Percentiles rank a stretch among this genome's conserved stretches.
Conservation (phyloP, 2,113 vertebrate genomes). For the Actinemys pallida region DNA sequence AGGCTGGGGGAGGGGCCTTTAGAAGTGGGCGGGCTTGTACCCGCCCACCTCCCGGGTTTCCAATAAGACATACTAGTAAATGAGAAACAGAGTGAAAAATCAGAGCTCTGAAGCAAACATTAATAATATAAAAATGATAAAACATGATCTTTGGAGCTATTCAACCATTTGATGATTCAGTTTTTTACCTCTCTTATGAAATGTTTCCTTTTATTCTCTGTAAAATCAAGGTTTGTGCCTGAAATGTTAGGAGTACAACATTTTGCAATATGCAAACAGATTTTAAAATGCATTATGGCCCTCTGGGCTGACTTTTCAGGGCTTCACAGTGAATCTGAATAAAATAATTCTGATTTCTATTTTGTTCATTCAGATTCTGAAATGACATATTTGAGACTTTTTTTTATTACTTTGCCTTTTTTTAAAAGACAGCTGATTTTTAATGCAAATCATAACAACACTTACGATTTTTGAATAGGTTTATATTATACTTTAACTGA, state of each 20-base stretch:
- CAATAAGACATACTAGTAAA: neutral
- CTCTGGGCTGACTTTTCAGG: neutral
- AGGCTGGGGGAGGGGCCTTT: no score
- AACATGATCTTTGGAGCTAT: neutral
- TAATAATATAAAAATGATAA: neutral
- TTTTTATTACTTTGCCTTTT: neutral
- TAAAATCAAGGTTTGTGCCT: neutral
- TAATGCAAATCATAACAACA: neutral
- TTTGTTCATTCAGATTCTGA: neutral
- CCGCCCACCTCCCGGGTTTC: no score
- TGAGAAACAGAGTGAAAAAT: neutral
- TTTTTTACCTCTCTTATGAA: neutral
- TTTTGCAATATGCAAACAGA: constrained; percentile 4
- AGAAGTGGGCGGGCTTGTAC: no score
- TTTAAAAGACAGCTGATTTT: neutral
- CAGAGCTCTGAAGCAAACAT: neutral
- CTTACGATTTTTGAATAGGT: neutral
- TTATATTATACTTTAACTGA: neutral
- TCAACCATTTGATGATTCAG: neutral
- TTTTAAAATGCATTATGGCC: neutral
- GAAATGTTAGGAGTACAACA: neutral
- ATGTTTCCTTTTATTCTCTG: neutral
- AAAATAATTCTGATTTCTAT: neutral
- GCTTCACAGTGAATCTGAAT: neutral
- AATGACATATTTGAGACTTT: neutral